Evolutionary conservation across 2,797 vertebrate genomes (phyloP), one percentile per base, ranked within the genome.

Genomic region (Eleutherodactylus coqui): DNA sequence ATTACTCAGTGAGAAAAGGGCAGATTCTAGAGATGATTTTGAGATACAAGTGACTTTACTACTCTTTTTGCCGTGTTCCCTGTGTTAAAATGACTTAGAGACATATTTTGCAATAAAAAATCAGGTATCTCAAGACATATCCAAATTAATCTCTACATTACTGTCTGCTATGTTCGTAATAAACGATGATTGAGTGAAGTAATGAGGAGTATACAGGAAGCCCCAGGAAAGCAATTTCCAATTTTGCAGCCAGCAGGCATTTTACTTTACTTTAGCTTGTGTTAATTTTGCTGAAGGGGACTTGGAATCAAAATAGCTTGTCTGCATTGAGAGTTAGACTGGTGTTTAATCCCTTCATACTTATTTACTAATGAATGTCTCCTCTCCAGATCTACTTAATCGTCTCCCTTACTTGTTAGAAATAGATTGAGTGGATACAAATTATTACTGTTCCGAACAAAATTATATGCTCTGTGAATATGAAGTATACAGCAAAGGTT

Each of bases 91-190:
- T 92, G 90, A 92, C 91, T 90, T 92, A 93, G 85, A 90, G 79
- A 84, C 90, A 21, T 3, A 21, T 9, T 88, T 93, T 93, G 93
- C 92, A 91, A 91, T 92, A 92, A 93, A 82, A 89, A 90, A 93
- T 93, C 91, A 91, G 91, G 92, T 93, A 91, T 91, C 49, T 90
- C 89, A 91, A 91, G 92, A 94, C 89, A 92, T 90, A 94, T 96
- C 94, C 94, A 94, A 94, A 90, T 0, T 87, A 94, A 91, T 90
- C 78, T 89, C 91, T 9, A 90, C 93, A 96, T 94, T 92, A 93
- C 94, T 95, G 94, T 96, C 95, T 95, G 95, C 96, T 96, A 96
- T 94, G 95, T 93, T 91, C 88, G 94, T 96, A 97, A 97, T 96
- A 95, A 96, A 95, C 92, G 94, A 92, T 94, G 94, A 93, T 95